phyloP scores from a whole-genome alignment of 2,113 vertebrate genomes.

The Toxostoma redivivum region DNA sequence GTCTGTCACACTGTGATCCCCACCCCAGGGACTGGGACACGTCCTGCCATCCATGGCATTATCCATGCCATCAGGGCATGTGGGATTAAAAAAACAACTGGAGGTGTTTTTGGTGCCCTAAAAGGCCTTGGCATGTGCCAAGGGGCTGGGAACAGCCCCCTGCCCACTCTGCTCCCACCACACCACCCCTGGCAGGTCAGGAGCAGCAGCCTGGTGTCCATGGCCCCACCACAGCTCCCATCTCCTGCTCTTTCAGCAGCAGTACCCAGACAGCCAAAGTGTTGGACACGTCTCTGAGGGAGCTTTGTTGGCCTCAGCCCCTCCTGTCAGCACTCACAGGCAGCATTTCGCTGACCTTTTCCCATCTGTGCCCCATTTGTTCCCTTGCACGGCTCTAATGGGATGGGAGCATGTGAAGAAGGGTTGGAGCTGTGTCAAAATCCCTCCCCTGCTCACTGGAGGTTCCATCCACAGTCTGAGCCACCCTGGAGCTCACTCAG shows the following conservation, averaged over 20 bases:
- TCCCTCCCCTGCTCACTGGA: not conserved
- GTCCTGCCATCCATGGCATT: not conserved
- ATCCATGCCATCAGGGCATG: not conserved
- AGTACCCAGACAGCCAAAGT: not conserved
- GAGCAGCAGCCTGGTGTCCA: not conserved
- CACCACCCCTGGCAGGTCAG: not conserved
- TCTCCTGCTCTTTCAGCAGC: not conserved
- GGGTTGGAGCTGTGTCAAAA: not conserved
- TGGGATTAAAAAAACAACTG: not conserved
- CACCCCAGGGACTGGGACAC: rapidly evolving
- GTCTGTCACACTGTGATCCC: not conserved
- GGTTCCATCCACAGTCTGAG: not conserved
- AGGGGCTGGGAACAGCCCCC: rapidly evolving
- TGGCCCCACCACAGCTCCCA: not conserved
- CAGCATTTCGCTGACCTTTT: slow-evolving; percentile 32
- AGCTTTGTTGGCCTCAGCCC: slow-evolving; percentile 1
- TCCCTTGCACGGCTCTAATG: not conserved
- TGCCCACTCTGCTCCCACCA: not conserved
- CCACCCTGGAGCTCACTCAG: not conserved
- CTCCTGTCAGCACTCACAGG: not conserved
- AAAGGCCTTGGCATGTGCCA: not conserved
- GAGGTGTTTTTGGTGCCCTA: not conserved
- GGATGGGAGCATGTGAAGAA: not conserved
- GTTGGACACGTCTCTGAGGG: not conserved
- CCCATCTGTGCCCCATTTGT: slow-evolving; percentile 14